phyloP scores from a whole-genome alignment of 1,140 invertebrate species.

The Brachionus sp. region DNA sequence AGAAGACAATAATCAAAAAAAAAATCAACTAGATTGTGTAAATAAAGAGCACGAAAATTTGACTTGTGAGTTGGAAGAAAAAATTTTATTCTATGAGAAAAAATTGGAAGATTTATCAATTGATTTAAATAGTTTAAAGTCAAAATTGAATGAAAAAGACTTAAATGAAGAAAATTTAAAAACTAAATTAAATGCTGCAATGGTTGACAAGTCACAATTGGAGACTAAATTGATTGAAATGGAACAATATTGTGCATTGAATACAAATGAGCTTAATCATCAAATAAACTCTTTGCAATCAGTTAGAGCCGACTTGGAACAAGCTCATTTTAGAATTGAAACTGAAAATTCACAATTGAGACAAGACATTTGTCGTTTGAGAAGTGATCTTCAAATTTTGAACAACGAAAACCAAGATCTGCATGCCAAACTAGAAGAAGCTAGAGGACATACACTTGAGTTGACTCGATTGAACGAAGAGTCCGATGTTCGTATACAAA shows the following conservation, averaged over 20 bases:
- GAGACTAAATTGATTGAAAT: not conserved
- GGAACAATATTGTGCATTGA: not conserved
- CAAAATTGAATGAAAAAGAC: not conserved
- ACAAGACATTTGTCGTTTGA: not conserved
- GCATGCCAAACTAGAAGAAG: not conserved
- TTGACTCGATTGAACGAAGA: not conserved
- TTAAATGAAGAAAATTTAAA: not conserved
- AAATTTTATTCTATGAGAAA: not conserved
- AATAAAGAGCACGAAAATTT: not conserved
- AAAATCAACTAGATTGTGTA: not conserved
- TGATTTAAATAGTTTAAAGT: not conserved
- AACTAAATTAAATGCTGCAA: not conserved
- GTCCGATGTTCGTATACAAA: slow-evolving; percentile 5
- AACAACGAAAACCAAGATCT: not conserved
- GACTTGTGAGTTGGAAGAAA: not conserved
- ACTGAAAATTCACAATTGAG: not conserved
- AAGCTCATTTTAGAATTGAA: not conserved
- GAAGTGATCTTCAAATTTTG: not conserved
- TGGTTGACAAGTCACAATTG: not conserved
- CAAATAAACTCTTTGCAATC: not conserved
- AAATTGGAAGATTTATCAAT: not conserved
- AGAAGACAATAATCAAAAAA: not conserved
- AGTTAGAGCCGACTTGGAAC: not conserved
- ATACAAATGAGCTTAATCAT: not conserved
- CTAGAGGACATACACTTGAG: not conserved